Base-by-base conservation (phyloP, 2,888 invertebrate genomes). In the Lampropteryx suffumata region DNA sequence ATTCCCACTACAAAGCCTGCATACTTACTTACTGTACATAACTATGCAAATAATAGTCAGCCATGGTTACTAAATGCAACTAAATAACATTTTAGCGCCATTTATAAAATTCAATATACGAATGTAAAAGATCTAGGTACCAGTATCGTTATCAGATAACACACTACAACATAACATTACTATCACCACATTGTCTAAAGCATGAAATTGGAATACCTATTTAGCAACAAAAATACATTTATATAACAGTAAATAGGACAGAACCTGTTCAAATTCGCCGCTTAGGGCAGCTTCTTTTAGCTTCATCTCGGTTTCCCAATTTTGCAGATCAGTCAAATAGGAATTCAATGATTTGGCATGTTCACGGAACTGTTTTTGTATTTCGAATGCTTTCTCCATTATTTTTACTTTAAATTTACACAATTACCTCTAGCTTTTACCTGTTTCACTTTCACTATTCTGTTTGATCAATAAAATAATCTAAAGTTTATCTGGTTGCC, bases 271-370 rank as follows among this genome's bases (percentile, higher is more conserved):
- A 63, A 78, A 82, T 67, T 79, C 82, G 62, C 85, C 87, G 60
- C 80, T 83, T 59, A 93, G 71, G 64, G 92, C 91, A 51, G 89
- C 82, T 62, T 95, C 95, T 83, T 94, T 94, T 57, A 92, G 88
- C 83, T 93, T 94, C 94, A 95, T 95, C 76, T 94, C 93, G 41
- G 90, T 81, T 67, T 94, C 94, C 94, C 94, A 94, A 73, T 90
- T 91, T 76, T 93, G 92, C 70, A 96, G 84, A 72, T 95, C 96
- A 61, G 92, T 91, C 76, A 94, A 87, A 81, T 93, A 96, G 59
- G 90, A 92, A 66, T 93, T 91, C 44, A 96, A 81, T 69, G 94
- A 94, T 59, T 92, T 91, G 17, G 92, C 92, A 84, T 96, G 96
- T 66, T 96, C 92, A 61, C 92, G 92, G 50, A 94, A 90, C 79